phyloP scores from a whole-genome alignment of 2,113 vertebrate species.

The Pachypanchax playfairii region DNA sequence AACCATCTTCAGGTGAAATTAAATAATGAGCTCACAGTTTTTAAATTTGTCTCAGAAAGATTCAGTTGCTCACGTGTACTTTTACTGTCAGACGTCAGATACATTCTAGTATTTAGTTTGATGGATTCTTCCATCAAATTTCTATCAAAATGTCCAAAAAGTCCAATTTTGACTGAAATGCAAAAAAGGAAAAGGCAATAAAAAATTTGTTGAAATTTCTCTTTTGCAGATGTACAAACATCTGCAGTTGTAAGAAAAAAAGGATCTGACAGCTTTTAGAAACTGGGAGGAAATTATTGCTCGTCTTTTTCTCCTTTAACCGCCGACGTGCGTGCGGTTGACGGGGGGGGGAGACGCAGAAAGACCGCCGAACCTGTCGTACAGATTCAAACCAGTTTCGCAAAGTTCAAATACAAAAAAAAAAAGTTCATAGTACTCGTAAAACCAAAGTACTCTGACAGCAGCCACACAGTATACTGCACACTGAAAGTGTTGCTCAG shows the following conservation, averaged over 20 bases:
- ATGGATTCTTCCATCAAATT: conserved; percentile 7
- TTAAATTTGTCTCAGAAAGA: neutral
- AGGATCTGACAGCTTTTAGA: conserved; percentile 28
- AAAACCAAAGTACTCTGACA: conserved; percentile 26
- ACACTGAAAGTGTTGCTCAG: conserved; percentile 37
- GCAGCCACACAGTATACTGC: conserved; percentile 8
- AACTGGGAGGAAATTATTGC: conserved; percentile 59
- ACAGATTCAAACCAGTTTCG: conserved; percentile 33
- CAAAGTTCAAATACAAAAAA: conserved; percentile 29
- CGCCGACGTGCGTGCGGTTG: conserved; percentile 33
- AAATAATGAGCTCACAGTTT: neutral
- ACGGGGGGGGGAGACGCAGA: conserved; percentile 8
- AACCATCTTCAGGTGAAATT: neutral
- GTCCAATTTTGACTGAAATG: conserved; percentile 29
- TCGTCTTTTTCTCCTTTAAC: conserved; percentile 36
- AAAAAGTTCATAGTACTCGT: conserved; percentile 19
- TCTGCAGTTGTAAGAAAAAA: conserved; percentile 56
- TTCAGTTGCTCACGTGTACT: neutral
- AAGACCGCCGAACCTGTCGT: conserved; percentile 3
- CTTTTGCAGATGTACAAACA: conserved; percentile 43
- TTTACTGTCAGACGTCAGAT: conserved; percentile 5
- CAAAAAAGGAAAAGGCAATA: conserved; percentile 30
- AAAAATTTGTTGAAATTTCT: conserved; percentile 25
- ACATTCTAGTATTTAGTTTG: conserved; percentile 18
- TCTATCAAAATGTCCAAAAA: conserved; percentile 26